Base-by-base conservation (phyloP, 2,888 invertebrate species). In the Lathronympha strigana region DNA sequence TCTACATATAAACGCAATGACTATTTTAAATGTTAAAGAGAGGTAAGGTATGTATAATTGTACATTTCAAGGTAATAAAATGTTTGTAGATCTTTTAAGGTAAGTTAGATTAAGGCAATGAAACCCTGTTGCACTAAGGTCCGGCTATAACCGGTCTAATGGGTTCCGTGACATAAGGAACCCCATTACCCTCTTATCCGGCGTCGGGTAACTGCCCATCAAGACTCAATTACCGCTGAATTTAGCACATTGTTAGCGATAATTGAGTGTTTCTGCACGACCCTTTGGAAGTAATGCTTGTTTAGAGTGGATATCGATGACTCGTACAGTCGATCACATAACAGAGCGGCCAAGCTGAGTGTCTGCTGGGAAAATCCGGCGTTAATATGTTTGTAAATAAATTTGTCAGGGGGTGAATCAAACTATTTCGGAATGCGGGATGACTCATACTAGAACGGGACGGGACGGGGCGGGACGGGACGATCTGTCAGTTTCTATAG, bases 171-270 rank as follows among this genome's bases (percentile, higher is more conserved):
- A 40, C n/a, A 23, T 57, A 43, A 63, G 63, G 21, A 50, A 51
- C 13, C 49, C 57, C 57, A 63, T 58, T 58, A 63, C 50, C 19
- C 57, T 43, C 36, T 58, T 58, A 63, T 63, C 40, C 33, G 50
- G 31, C 23, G 33, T 63, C 33, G 57, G 57, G 28, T 63, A 63
- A 63, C 40, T 21, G 57, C 40, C 63, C 57, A 63, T 51, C 63
- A 58, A 40, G 63, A 40, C 25, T 50, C 63, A 58, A 63, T 63
- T 63, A 63, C 57, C 23, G 31, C 19, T 4, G 15, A 43, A 55
- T 61, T 61, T 40, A 57, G 33, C 33, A 47, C 53, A 57, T 57
- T 57, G 57, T 57, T 57, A 45, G 17, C 19, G 47, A 38, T 62
- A 47, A 62, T 53, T 62, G 53, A 25, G 31, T 36, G 45, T 36